Percentiles rank a stretch among this genome's conserved stretches.
Evolutionary conservation across 2,113 vertebrate species (phyloP).

Genomic region (Ginglymostoma cirratum): DNA sequence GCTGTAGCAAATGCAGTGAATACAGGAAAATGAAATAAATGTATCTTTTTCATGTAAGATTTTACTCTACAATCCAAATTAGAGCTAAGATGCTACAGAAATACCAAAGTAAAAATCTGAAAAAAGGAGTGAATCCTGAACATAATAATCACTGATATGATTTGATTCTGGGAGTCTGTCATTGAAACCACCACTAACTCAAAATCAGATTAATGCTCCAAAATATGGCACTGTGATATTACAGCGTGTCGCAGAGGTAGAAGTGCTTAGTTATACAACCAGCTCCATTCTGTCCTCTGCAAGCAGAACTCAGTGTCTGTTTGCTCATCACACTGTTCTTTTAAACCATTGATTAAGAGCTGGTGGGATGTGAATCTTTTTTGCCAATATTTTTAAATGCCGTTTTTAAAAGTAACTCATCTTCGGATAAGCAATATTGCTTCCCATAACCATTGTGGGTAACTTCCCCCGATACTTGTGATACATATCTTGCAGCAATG

Average conservation of each 20-base stretch:
- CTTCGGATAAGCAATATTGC: not conserved
- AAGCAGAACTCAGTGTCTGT: not conserved
- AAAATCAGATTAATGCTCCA: not conserved
- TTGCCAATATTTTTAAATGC: not conserved
- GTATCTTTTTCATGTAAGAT: not conserved
- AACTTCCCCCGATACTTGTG: not conserved
- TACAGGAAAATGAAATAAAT: not conserved
- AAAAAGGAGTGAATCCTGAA: not conserved
- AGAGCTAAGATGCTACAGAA: not conserved
- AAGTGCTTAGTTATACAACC: not conserved
- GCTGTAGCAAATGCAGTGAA: not conserved
- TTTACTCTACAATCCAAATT: not conserved
- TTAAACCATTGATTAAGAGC: not conserved
- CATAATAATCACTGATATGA: not conserved
- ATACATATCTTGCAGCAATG: not conserved
- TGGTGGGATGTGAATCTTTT: not conserved
- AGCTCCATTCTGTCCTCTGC: not conserved
- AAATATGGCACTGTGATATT: not conserved
- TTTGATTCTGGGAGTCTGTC: not conserved
- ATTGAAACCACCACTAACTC: not conserved
- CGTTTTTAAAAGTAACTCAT: not conserved
- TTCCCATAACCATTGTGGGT: not conserved
- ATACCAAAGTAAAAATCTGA: too few relatives aligned
- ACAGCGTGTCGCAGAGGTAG: not conserved
- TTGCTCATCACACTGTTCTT: not conserved